These are phyloP conservation scores for Platyscapa corneri DNA, from an alignment of 1,140 invertebrate species.

Conservation along the genomic window DNA sequence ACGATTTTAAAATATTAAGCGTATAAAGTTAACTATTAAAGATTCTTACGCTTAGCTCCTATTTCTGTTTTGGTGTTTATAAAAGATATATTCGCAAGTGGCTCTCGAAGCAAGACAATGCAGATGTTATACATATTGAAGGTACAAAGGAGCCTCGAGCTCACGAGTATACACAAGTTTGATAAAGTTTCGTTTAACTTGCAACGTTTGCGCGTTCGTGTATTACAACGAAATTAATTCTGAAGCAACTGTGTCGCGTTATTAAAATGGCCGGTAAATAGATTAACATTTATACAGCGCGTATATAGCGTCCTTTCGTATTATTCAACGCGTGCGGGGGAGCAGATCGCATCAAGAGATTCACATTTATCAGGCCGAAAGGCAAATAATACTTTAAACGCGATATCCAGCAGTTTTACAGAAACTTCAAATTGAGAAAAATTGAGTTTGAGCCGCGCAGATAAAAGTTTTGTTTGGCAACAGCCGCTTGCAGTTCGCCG, in stretches of 20 bases:
- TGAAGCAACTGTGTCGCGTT: not conserved
- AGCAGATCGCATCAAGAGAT: not conserved
- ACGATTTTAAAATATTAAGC: not conserved
- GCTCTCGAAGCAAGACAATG: constrained; percentile 11
- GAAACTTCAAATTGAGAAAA: not conserved
- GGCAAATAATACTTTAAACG: not conserved
- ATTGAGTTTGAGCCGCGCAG: not conserved
- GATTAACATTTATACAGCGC: not conserved
- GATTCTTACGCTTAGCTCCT: not conserved
- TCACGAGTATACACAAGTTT: not conserved
- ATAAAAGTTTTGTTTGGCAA: not conserved
- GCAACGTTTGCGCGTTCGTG: not conserved
- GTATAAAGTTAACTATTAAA: not conserved
- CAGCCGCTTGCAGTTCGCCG: not conserved
- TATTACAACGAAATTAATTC: not conserved
- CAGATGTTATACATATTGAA: not conserved
- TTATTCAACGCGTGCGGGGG: not conserved
- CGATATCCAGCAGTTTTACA: not conserved
- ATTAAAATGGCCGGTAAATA: not conserved
- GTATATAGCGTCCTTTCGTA: not conserved
- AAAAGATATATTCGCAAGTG: constrained; percentile 19
- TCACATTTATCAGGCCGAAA: not conserved
- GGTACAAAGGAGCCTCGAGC: constrained; percentile 4
- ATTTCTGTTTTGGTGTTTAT: constrained; percentile 7
- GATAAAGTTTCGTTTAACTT: constrained; percentile 17